Base-by-base conservation (phyloP, 1,140 invertebrate genomes). In the Drosophila arawakana region DNA sequence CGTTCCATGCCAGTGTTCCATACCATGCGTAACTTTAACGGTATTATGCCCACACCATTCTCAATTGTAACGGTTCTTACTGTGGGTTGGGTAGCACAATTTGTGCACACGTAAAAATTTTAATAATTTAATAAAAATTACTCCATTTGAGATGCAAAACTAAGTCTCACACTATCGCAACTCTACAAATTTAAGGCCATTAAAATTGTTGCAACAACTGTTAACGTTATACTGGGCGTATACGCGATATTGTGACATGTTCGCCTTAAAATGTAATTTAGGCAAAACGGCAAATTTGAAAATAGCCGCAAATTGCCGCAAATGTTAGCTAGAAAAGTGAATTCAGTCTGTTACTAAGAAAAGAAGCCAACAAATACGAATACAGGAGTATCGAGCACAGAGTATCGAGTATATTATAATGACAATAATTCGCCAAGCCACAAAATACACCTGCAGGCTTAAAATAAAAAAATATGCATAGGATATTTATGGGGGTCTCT, bases 361-460 rank as follows among this genome's bases (percentile, higher is more conserved):
- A 55, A 55, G 18, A 63, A 63, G 60, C 30, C 18, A 11, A 11
- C n/a, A 46, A 49, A 44, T 11, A 49, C n/a, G 25, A 49, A 11
- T 52, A 25, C 54, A 57, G 35, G 54, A 41, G 54, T 35, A 39
- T 13, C 61, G 37, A 52, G 18, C 58, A 67, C 15, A 3, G 55
- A 58, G 37, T 25, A 59, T n/a, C 4, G 11, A 30, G 46, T 57
- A 66, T 41, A 72, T 73, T 77, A 74, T 88, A 88, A 89, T 88
- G 83, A 88, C 84, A 88, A 88, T 88, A 88, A 88, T 88, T 88
- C 81, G 82, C 50, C 63, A 80, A 76, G 82, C 55, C 63, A 83
- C 77, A 78, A 89, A 88, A 83, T 89, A 67, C 83, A 88, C 83
- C 83, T 88, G 83, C 84, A 88, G 83, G 83, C 83, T 67, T 80